Conservation (phyloP, 2,113 vertebrate species). For the cattle (Bos taurus) region ARS-UCD2.0 NC_037334.1:93032501-93033000, state of each 20-base stretch:
- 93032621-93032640: not conserved
- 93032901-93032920: slow-evolving; percentile 29
- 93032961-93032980: not conserved
- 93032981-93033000: not conserved
- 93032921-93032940: not conserved
- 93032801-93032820: not conserved
- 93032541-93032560: not conserved
- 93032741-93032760: slow-evolving; percentile 34
- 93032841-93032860: slow-evolving; percentile 28
- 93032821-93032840: not conserved
- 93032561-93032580: not conserved
- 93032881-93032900: not conserved
- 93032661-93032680: slow-evolving; percentile 16
- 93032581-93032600: not conserved
- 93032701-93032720: slow-evolving; percentile 69
- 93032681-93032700: slow-evolving; percentile 24
- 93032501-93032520: not conserved
- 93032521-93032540: not conserved
- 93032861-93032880: slow-evolving; percentile 29
- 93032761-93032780: slow-evolving; percentile 4
- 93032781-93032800: not conserved
- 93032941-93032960: slow-evolving; percentile 14
- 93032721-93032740: slow-evolving; percentile 35
- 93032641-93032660: not conserved
- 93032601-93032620: not conserved